phyloP scores from a whole-genome alignment of 1,140 invertebrate genomes.

The Drosophila yakuba region DNA sequence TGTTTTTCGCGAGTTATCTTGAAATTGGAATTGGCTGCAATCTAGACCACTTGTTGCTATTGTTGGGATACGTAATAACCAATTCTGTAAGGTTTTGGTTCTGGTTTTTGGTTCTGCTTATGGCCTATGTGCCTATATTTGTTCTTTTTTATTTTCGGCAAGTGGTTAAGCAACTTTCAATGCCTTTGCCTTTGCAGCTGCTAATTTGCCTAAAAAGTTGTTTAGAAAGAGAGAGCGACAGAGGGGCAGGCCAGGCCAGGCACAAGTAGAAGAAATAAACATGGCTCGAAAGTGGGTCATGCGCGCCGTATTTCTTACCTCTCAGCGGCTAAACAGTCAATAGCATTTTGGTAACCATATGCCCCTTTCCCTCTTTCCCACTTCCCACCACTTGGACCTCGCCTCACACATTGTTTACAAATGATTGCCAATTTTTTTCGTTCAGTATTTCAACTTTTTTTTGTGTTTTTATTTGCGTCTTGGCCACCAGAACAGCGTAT shows the following conservation, averaged over 20 bases:
- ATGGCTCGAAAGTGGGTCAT: conserved; percentile 75
- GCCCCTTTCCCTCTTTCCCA: not conserved
- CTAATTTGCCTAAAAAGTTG: conserved; percentile 79
- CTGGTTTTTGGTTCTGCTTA: conserved; percentile 36
- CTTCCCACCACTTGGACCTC: conserved; percentile 10
- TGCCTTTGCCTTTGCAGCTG: conserved; percentile 70
- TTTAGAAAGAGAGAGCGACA: conserved; percentile 64
- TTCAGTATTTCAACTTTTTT: conserved; percentile 4
- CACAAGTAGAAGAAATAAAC: conserved; percentile 57
- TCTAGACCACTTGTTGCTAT: conserved; percentile 44
- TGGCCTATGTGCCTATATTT: not conserved
- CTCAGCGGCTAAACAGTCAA: conserved; percentile 63
- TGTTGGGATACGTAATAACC: conserved; percentile 48
- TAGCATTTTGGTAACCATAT: conserved; percentile 35
- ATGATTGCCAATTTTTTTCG: conserved; percentile 75
- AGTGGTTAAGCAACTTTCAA: conserved; percentile 81
- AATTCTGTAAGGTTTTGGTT: conserved; percentile 42
- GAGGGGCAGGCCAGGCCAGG: conserved; percentile 9
- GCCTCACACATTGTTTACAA: conserved; percentile 74
- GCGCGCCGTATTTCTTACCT: conserved; percentile 73
- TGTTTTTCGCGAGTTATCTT: conserved; percentile 44
- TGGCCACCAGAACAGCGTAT: conserved; percentile 19
- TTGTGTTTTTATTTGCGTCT: not conserved
- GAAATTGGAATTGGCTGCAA: conserved; percentile 53
- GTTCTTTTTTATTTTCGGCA: conserved; percentile 58